Base-by-base conservation (phyloP, 2,888 invertebrate genomes). In the Eretmocerus hayati region DNA sequence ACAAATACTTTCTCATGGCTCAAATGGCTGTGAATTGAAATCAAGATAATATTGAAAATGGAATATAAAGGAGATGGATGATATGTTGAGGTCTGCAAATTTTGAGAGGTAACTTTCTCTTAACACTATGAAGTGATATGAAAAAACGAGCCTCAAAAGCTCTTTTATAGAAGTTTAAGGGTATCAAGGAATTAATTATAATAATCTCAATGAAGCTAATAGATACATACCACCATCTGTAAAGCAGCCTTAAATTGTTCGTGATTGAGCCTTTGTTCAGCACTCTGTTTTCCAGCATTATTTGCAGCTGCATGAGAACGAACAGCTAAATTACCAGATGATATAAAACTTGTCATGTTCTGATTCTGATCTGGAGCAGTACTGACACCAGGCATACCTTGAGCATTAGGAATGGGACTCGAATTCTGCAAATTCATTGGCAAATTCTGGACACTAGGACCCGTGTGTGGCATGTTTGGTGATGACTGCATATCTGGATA, bases 161-260 rank as follows among this genome's bases (percentile, higher is more conserved):
- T n/a, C n/a, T n/a, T n/a, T n/a, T n/a, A n/a, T n/a, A n/a, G n/a
- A n/a, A n/a, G n/a, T n/a, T n/a, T n/a, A n/a, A n/a, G n/a, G n/a
- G n/a, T n/a, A n/a, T n/a, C n/a, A n/a, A n/a, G n/a, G n/a, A n/a
- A n/a, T n/a, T n/a, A n/a, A n/a, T n/a, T n/a, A n/a, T n/a, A n/a
- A n/a, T n/a, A n/a, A n/a, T n/a, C n/a, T n/a, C n/a, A n/a, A n/a
- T n/a, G n/a, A n/a, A n/a, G n/a, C n/a, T n/a, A n/a, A 16, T 9
- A 15, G n/a, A 35, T 55, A 61, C 66, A 53, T 13, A 99, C 99
- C 30, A 99, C 96, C 82, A 95, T 87, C 69, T 95, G 91, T 21
- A 99, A 76, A 18, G 94, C 93, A 18, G 91, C 90, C 53, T 93
- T 83, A 71, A 94, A 95, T 84, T 93, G 94, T 77, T 95, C 95